phyloP scores from a whole-genome alignment of 1,140 invertebrate species.

The Bombus haemorrhoidalis region DNA sequence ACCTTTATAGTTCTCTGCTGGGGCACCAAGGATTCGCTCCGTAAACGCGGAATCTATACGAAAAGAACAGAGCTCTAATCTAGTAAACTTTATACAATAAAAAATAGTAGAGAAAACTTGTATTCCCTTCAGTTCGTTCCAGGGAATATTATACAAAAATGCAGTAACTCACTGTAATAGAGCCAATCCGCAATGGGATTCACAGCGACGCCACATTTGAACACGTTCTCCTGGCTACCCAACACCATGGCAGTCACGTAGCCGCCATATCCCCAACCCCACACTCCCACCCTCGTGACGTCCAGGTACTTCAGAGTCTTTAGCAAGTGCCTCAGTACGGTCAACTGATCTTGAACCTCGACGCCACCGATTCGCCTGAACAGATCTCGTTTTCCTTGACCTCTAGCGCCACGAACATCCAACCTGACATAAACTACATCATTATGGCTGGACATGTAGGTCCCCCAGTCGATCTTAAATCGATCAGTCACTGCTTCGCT shows the following conservation, averaged over 20 bases:
- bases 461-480: slow-evolving; percentile 94
- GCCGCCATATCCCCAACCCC: slow-evolving; percentile 99
- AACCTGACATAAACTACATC: slow-evolving; percentile 94
- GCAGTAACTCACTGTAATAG: slow-evolving; percentile 92
- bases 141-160: no score
- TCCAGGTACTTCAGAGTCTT: slow-evolving; percentile 93
- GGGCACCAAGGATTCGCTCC: slow-evolving; percentile 94
- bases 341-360: slow-evolving; percentile 95
- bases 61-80: background rate
- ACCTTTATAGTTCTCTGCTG: slow-evolving; percentile 94
- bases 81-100: no score
- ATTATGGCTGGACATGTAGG: slow-evolving; percentile 95
- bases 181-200: slow-evolving; percentile 97
- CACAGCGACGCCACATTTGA: slow-evolving; percentile 95
- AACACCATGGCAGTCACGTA: slow-evolving; percentile 95
- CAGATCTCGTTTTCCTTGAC: slow-evolving; percentile 90
- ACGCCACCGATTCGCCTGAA: slow-evolving; percentile 91
- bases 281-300: slow-evolving; percentile 92
- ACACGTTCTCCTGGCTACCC: slow-evolving; percentile 91
- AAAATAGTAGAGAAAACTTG: no score
- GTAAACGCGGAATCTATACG: slow-evolving; percentile 95
- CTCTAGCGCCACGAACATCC: slow-evolving; percentile 93
- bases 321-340: slow-evolving; percentile 91
- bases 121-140: no score
- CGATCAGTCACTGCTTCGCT: slow-evolving; percentile 93